Evolutionary conservation across 2,797 vertebrate species (phyloP).

Genomic region (Manis crassicaudata): DNA sequence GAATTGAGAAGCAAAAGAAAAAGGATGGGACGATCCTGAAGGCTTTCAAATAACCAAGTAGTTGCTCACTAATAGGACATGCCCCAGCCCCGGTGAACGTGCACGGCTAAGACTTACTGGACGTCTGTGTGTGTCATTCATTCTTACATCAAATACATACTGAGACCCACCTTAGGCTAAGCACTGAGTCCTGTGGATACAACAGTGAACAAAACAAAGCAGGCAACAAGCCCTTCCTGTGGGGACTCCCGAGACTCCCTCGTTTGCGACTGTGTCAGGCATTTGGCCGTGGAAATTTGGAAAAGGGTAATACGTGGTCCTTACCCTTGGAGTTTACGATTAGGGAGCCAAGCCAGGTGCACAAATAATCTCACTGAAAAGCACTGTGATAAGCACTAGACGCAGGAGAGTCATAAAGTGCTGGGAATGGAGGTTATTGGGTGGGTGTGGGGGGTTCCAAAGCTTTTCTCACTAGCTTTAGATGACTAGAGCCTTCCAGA

Average conservation of each 20-base stretch:
- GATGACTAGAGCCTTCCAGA: not conserved
- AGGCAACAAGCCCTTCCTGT: not conserved
- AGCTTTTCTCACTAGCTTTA: not conserved
- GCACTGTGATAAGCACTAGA: too few species aligned
- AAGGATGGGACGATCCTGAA: not conserved
- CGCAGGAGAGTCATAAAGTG: not conserved
- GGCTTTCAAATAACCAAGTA: not conserved
- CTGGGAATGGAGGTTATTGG: not conserved
- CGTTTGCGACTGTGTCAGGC: not conserved
- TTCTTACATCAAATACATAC: not conserved
- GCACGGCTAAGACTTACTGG: not conserved
- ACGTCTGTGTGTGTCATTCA: not conserved
- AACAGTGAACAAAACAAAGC: not conserved
- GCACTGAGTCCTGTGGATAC: not conserved
- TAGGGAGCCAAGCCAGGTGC: not conserved
- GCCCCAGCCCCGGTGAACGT: not conserved
- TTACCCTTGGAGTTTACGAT: not conserved
- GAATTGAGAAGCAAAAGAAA: not conserved
- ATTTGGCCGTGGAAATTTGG: not conserved
- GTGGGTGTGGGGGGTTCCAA: fast-evolving
- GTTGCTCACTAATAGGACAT: not conserved
- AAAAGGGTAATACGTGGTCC: not conserved
- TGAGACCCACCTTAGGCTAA: not conserved
- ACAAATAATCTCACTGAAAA: not conserved
- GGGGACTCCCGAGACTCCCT: not conserved